Conservation (phyloP, 1,140 invertebrate species). For the Polypedilum pembai region DNA sequence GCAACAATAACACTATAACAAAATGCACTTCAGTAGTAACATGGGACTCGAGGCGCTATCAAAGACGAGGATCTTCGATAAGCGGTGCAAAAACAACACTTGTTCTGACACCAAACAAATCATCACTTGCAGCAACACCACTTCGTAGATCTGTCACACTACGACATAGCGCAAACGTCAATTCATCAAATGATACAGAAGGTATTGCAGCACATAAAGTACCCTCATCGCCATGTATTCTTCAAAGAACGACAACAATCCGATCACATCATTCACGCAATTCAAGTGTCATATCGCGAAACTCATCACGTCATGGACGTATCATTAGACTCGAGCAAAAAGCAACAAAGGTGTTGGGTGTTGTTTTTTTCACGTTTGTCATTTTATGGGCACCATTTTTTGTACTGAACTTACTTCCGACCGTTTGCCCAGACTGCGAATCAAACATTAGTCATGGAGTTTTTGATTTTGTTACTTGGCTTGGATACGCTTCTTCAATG, state of each 20-base stretch:
- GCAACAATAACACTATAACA: constrained; percentile 40
- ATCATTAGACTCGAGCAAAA: constrained; percentile 82
- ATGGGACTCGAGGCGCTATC: constrained; percentile 51
- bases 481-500: constrained; percentile 88
- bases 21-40: constrained; percentile 48
- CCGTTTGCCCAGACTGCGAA: constrained; percentile 69
- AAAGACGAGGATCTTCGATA: constrained; percentile 48
- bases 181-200: constrained; percentile 32
- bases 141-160: constrained; percentile 50
- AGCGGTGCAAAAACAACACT: constrained; percentile 51
- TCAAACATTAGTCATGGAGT: constrained; percentile 64
- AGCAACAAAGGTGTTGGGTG: constrained; percentile 86
- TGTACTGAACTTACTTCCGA: constrained; percentile 74
- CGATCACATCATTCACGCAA: constrained; percentile 61
- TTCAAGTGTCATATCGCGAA: constrained; percentile 70
- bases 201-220: constrained; percentile 37
- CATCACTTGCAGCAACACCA: constrained; percentile 40
- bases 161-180: constrained; percentile 49
- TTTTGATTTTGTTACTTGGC: constrained; percentile 80
- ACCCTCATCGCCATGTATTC: constrained; percentile 45
- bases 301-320: constrained; percentile 68
- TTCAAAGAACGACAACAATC: constrained; percentile 44
- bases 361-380: constrained; percentile 90
- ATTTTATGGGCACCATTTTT: constrained; percentile 92
- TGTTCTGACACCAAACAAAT: constrained; percentile 42